These are phyloP conservation scores for Parazoanthus atlanticus DNA, from an alignment of 92 coral and sea anemone species.

Conservation along the genomic window DNA sequence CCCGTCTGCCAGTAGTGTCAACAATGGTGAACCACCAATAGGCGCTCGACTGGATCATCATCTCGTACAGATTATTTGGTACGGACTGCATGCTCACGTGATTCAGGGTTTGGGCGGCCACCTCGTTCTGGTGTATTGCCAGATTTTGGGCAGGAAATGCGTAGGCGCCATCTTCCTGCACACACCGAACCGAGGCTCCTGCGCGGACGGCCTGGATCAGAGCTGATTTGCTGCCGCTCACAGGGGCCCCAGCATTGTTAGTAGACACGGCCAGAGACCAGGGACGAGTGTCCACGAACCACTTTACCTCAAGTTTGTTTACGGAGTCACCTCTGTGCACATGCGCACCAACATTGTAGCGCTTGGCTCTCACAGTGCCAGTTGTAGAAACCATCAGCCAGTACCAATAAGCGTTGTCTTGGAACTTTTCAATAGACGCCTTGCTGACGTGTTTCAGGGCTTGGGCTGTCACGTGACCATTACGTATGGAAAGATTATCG, in stretches of 20 bases:
- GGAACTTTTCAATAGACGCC: constrained; percentile 55
- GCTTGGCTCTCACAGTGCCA: constrained; percentile 67
- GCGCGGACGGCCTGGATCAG: constrained; percentile 66
- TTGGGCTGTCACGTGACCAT: constrained; percentile 89
- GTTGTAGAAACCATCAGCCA: constrained; percentile 90
- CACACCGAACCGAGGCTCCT: constrained; percentile 85
- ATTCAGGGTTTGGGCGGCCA: constrained; percentile 75
- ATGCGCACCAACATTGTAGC: constrained; percentile 70
- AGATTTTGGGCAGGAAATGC: constrained; percentile 78
- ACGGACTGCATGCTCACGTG: constrained; percentile 69
- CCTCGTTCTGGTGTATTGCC: constrained; percentile 58
- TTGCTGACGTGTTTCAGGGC: constrained; percentile 76
- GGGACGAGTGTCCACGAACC: constrained; percentile 81
- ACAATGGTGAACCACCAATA: constrained; percentile 93
- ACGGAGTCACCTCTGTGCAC: constrained; percentile 45
- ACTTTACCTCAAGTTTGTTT: constrained; percentile 45
- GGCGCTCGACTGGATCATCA: constrained; percentile 68
- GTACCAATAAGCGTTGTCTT: constrained; percentile 77
- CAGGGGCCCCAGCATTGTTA: constrained; percentile 48
- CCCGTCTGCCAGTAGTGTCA: constrained; percentile 70
- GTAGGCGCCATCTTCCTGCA: constrained; percentile 57
- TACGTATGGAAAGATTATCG: constrained; percentile 74
- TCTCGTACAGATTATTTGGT: constrained; percentile 53
- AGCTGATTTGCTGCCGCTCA: constrained; percentile 53
- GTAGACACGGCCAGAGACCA: constrained; percentile 63